Percentiles rank a stretch among this genome's conserved stretches.
Conservation (phyloP, 2,797 vertebrate species). For the Coregonus suidteri region DNA sequence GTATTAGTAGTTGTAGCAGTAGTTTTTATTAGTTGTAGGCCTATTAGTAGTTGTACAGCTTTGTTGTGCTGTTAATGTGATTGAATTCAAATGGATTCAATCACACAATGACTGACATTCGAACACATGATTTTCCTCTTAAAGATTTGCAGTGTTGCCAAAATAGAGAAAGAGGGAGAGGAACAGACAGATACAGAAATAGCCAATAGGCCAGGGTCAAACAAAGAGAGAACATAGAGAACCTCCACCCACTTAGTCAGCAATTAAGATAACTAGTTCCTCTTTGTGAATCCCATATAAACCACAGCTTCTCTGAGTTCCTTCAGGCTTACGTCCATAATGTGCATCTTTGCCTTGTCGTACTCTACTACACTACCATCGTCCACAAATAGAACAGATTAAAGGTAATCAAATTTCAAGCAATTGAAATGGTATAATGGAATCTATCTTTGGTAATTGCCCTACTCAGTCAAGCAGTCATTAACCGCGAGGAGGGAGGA, state of each 20-base stretch:
- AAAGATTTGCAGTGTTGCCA: neutral
- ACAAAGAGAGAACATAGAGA: neutral
- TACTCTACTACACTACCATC: conserved; percentile 35
- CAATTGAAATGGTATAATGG: conserved; percentile 64
- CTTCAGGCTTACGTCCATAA: conserved; percentile 48
- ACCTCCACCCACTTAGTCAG: neutral
- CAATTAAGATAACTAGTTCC: neutral
- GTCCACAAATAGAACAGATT: conserved; percentile 58
- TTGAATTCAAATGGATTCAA: too few species aligned
- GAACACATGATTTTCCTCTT: neutral
- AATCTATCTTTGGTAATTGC: conserved; percentile 63
- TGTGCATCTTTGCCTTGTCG: conserved; percentile 45
- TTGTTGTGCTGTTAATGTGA: too few species aligned
- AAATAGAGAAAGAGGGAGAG: neutral
- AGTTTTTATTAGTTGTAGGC: too few species aligned
- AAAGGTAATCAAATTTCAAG: conserved; percentile 62
- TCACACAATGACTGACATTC: too few species aligned
- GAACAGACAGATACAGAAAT: too few species aligned
- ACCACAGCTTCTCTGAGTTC: neutral
- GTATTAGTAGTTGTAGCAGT: too few species aligned
- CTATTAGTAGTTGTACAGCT: too few species aligned
- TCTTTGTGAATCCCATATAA: neutral
- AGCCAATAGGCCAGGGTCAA: too few species aligned
- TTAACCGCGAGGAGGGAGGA: conserved; percentile 38
- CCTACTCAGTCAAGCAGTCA: conserved; percentile 63